phyloP scores from a whole-genome alignment of 2,888 invertebrate species.

The Melanargia galathea region DNA sequence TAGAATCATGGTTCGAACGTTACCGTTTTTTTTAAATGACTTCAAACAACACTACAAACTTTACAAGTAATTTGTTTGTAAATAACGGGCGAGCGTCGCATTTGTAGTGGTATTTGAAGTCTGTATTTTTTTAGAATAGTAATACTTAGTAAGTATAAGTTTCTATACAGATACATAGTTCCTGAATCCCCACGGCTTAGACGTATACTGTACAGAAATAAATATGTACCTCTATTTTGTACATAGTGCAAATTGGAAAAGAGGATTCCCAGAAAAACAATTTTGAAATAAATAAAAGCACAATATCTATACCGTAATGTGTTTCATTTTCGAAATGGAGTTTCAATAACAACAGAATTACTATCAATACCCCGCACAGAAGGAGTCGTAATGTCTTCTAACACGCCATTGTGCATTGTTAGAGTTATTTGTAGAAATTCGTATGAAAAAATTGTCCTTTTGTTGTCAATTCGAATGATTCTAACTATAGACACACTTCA shows the following conservation, averaged over 20 bases:
- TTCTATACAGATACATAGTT: no score
- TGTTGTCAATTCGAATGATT: slow-evolving; percentile 13
- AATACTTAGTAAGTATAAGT: no score
- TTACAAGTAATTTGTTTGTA: no score
- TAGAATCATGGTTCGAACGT: background rate
- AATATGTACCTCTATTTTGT: no score
- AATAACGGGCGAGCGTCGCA: no score
- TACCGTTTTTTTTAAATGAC: no score
- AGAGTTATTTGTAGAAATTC: slow-evolving; percentile 27
- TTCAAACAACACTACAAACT: no score
- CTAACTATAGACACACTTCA: slow-evolving; percentile 8
- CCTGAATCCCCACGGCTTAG: no score
- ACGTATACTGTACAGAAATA: no score
- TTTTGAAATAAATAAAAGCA: background rate
- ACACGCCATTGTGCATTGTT: slow-evolving; percentile 25
- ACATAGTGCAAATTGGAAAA: background rate
- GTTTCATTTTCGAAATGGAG: slow-evolving; percentile 16
- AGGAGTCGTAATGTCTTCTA: slow-evolving; percentile 28
- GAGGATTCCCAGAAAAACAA: background rate
- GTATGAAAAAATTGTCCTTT: slow-evolving; percentile 24
- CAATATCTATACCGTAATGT: background rate
- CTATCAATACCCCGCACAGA: slow-evolving; percentile 27
- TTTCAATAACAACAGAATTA: slow-evolving; percentile 26
- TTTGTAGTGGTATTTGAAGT: no score
- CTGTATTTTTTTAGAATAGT: no score